phyloP scores from a whole-genome alignment of 2,113 vertebrate genomes.

The Dromiciops gliroides region DNA sequence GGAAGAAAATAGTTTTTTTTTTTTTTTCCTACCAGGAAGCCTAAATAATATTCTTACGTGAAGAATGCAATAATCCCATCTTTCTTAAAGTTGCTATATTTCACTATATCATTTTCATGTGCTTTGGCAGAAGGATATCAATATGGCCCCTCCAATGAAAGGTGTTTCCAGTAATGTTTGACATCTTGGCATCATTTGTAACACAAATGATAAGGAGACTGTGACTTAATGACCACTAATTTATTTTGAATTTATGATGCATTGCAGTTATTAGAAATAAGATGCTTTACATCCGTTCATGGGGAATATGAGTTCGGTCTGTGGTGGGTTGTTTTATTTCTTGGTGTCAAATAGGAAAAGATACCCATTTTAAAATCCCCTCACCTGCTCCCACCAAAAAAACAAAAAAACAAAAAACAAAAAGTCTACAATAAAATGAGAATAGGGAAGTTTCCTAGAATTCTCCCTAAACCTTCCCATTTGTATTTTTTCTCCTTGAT shows the following conservation, averaged over 20 bases:
- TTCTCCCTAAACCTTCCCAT: background rate
- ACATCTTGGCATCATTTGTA: constrained; percentile 66
- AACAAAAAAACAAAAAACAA: no score
- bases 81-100: constrained; percentile 61
- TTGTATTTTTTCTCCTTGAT: background rate
- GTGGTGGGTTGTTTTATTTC: constrained; percentile 58
- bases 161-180: constrained; percentile 65
- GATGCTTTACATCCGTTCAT: constrained; percentile 41
- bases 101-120: constrained; percentile 75
- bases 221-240: constrained; percentile 76
- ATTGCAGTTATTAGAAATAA: constrained; percentile 70
- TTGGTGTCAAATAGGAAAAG: constrained; percentile 45
- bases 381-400: background rate
- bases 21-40: constrained; percentile 61
- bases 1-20: constrained; percentile 60
- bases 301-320: constrained; percentile 58
- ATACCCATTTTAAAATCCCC: constrained; percentile 36
- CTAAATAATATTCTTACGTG: constrained; percentile 70
- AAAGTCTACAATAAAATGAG: background rate
- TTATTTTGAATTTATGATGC: constrained; percentile 80
- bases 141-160: constrained; percentile 67
- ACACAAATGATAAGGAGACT: constrained; percentile 70
- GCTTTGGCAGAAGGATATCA: constrained; percentile 70
- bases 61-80: constrained; percentile 50
- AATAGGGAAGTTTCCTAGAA: background rate